Evolutionary conservation across 1,140 invertebrate genomes (phyloP).

Genomic region (Drosophila sucinea): DNA sequence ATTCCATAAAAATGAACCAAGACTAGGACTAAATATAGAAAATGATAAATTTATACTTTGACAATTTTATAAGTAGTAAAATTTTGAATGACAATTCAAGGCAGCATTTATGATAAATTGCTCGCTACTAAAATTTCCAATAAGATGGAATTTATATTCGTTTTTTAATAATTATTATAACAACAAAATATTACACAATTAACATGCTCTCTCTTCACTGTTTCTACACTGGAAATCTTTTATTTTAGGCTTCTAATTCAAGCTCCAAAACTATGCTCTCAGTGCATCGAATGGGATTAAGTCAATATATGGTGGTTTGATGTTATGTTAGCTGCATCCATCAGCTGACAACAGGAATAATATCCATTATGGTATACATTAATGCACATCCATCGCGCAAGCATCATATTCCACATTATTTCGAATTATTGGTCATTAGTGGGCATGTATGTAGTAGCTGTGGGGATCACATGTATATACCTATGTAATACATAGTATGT

Average conservation of each 20-base stretch:
- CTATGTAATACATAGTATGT: neutral
- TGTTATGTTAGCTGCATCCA: constrained; percentile 7
- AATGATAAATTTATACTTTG: too few species aligned
- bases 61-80: too few species aligned
- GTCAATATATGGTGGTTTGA: neutral
- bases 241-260: neutral
- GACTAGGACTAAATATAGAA: too few species aligned
- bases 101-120: too few species aligned
- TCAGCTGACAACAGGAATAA: constrained; percentile 23
- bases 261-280: neutral
- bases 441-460: neutral
- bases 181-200: too few species aligned
- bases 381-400: constrained; percentile 39
- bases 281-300: neutral
- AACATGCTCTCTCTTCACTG: too few species aligned
- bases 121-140: too few species aligned
- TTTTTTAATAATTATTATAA: too few species aligned
- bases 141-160: too few species aligned
- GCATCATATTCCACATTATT: constrained; percentile 32
- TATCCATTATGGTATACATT: constrained; percentile 54
- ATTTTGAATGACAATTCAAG: too few species aligned
- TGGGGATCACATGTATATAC: neutral
- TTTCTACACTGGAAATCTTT: too few species aligned
- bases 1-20: too few species aligned
- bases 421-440: constrained; percentile 34